Evolutionary conservation across 2,888 invertebrate species (phyloP).

Genomic region (Piscicola geometra): DNA sequence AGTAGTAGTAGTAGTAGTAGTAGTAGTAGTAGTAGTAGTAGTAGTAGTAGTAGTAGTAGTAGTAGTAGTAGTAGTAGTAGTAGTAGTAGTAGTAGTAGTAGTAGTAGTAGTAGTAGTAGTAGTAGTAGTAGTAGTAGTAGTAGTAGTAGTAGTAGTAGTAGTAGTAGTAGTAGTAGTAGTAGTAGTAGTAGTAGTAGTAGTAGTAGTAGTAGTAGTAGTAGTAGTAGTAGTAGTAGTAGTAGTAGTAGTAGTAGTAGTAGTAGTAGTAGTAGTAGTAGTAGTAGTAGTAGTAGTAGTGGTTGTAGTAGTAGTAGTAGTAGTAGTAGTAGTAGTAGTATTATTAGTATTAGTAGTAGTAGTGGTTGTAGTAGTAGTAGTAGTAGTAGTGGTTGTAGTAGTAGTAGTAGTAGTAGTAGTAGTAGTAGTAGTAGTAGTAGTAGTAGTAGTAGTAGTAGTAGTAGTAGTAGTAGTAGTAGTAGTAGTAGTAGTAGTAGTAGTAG

Average conservation of each 20-base stretch:
- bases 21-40: slow-evolving; percentile 39
- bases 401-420: slow-evolving; percentile 24
- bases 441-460: slow-evolving; percentile 23
- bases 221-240: slow-evolving; percentile 25
- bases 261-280: slow-evolving; percentile 25
- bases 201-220: slow-evolving; percentile 23
- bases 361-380: slow-evolving; percentile 20
- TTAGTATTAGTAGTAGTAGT: slow-evolving; percentile 18
- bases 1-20: slow-evolving; percentile 8
- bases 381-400: slow-evolving; percentile 20
- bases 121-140: slow-evolving; percentile 26
- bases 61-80: slow-evolving; percentile 43
- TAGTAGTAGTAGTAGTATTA: slow-evolving; percentile 17
- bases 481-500: slow-evolving; percentile 23
- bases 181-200: slow-evolving; percentile 25
- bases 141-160: slow-evolving; percentile 24
- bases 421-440: slow-evolving; percentile 26
- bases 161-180: slow-evolving; percentile 25
- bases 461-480: slow-evolving; percentile 25
- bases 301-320: slow-evolving; percentile 26
- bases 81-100: slow-evolving; percentile 41
- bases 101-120: slow-evolving; percentile 24
- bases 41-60: slow-evolving; percentile 39
- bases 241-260: slow-evolving; percentile 25
- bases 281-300: slow-evolving; percentile 24